These are phyloP conservation scores for Paratilapia polleni DNA, from an alignment of 2,113 vertebrate genomes.

Conservation along the genomic window DNA sequence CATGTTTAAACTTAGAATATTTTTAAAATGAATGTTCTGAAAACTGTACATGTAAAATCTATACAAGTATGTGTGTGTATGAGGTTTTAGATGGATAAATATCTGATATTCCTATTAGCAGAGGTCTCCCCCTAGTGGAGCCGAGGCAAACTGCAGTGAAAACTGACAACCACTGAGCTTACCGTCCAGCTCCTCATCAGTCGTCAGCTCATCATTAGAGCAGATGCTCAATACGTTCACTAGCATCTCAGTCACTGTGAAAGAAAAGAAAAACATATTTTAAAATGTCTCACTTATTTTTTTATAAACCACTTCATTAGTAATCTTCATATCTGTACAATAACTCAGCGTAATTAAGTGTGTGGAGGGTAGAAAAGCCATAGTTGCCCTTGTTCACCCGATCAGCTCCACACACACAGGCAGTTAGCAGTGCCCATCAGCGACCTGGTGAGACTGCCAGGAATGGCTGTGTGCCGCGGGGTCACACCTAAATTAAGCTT, in stretches of 20 bases:
- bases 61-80: not conserved
- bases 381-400: not conserved
- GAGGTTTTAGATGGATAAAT: not conserved
- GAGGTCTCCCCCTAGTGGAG: conserved; percentile 63
- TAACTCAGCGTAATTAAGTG: too few relatives aligned
- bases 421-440: not conserved
- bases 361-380: not conserved
- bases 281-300: not conserved
- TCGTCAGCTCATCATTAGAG: conserved; percentile 95
- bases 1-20: not conserved
- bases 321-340: too few relatives aligned
- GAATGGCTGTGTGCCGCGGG: not conserved
- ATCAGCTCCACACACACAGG: not conserved
- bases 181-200: conserved; percentile 98
- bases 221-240: conserved; percentile 98
- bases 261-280: conserved; percentile 10
- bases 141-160: not conserved
- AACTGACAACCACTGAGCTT: conserved; percentile 48
- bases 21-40: not conserved
- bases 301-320: not conserved
- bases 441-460: conserved; percentile 16
- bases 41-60: not conserved
- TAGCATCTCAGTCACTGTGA: conserved; percentile 96
- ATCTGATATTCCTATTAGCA: not conserved
- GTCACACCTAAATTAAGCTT: conserved; percentile 29